Evolutionary conservation across 2,113 vertebrate genomes (phyloP).

Genomic region (Leptodactylus fuscus): DNA sequence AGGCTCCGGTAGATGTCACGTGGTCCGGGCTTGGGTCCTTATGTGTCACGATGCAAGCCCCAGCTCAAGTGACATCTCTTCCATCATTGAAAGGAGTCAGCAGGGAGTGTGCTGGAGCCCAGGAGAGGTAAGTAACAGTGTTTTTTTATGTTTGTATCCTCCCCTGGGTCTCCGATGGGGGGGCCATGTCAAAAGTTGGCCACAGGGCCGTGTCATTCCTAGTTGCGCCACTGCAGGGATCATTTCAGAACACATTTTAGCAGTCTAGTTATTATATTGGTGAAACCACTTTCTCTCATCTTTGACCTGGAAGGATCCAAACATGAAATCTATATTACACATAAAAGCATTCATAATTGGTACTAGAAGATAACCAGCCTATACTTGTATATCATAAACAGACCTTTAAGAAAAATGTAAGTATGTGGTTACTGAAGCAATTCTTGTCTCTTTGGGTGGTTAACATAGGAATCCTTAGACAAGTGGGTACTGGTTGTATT

Average conservation of each 20-base stretch:
- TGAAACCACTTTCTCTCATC: not conserved
- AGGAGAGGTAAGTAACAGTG: too few relatives aligned
- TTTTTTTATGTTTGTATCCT: too few relatives aligned
- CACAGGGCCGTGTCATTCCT: too few relatives aligned
- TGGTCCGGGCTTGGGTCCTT: too few relatives aligned
- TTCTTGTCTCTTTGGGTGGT: not conserved
- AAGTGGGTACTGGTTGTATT: not conserved
- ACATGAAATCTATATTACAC: not conserved
- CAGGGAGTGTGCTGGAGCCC: too few relatives aligned
- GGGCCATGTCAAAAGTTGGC: too few relatives aligned
- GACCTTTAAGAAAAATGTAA: not conserved
- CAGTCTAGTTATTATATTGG: not conserved
- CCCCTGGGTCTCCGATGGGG: too few relatives aligned
- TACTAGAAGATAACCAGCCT: not conserved
- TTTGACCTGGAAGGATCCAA: not conserved
- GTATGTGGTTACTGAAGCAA: not conserved
- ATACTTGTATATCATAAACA: not conserved
- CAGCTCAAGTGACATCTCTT: too few relatives aligned
- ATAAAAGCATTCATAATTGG: not conserved
- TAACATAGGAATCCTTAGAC: not conserved
- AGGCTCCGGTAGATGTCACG: too few relatives aligned
- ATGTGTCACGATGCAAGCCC: too few relatives aligned
- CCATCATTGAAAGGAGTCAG: too few relatives aligned
- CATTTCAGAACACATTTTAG: not conserved
- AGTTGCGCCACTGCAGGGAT: too few relatives aligned